A percentile compares a stretch with the other conserved stretches of the same genome.
Conservation (phyloP, 2,113 vertebrate species). For the Dipodomys spectabilis region DNA sequence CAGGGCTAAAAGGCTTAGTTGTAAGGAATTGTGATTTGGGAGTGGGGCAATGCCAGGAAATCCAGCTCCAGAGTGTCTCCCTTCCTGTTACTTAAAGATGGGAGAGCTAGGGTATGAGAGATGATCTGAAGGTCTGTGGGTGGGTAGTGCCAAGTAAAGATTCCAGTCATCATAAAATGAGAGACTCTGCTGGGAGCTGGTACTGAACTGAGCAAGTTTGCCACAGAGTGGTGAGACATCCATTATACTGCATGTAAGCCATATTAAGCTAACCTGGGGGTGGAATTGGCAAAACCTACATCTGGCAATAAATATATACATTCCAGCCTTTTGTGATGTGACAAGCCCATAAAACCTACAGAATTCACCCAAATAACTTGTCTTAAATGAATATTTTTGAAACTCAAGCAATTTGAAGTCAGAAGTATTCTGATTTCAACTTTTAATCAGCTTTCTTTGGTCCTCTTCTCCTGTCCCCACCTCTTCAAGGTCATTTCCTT, state of each 20-base stretch:
- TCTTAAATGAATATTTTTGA: constrained; percentile 37
- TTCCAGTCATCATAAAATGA: background rate
- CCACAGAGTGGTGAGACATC: background rate
- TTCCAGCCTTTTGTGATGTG: constrained; percentile 3
- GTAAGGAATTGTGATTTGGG: background rate
- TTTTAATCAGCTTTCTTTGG: constrained; percentile 79
- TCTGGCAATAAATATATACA: background rate
- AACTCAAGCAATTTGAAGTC: constrained; percentile 61
- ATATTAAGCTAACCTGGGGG: background rate
- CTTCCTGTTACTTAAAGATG: background rate
- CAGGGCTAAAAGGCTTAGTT: background rate
- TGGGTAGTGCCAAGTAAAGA: background rate
- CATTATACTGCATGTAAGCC: background rate
- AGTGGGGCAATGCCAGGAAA: background rate
- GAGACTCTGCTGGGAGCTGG: background rate
- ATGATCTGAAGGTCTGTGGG: background rate
- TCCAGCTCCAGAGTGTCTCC: background rate
- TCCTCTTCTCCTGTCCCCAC: background rate
- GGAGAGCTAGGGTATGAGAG: background rate
- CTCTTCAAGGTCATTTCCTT: constrained; percentile 72
- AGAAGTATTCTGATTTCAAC: constrained; percentile 77
- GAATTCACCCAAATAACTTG: constrained; percentile 51
- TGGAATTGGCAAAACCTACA: background rate
- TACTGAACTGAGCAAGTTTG: background rate
- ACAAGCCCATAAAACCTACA: constrained; percentile 31